Percentiles rank a stretch among this genome's conserved stretches.
These are phyloP conservation scores for Rhamphomyia laevipes DNA, from an alignment of 2,888 invertebrate species.

Conservation along the genomic window DNA sequence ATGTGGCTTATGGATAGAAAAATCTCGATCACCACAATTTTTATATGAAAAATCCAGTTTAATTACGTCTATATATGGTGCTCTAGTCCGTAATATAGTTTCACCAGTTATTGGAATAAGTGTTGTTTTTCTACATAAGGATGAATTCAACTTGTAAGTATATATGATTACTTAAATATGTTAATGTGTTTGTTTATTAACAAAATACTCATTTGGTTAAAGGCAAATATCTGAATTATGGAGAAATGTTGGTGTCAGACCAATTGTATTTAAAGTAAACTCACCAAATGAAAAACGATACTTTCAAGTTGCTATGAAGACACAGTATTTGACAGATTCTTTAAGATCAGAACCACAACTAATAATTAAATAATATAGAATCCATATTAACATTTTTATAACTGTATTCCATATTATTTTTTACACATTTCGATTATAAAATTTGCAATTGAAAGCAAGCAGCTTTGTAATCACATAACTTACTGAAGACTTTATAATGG, in stretches of 20 bases:
- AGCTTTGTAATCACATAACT: no score
- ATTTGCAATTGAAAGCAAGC: no score
- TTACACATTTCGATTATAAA: no score
- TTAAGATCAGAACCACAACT: conserved; percentile 37
- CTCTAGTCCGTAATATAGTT: conserved; percentile 35
- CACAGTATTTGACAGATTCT: conserved; percentile 37
- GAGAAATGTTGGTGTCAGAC: conserved; percentile 37
- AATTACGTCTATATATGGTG: conserved; percentile 36
- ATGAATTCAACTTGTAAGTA: conserved; percentile 36
- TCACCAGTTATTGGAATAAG: conserved; percentile 37
- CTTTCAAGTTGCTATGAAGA: conserved; percentile 38
- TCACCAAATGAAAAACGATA: conserved; percentile 39
- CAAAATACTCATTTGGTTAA: conserved; percentile 5
- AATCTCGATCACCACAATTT: conserved; percentile 26
- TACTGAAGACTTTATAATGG: no score
- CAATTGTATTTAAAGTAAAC: conserved; percentile 37
- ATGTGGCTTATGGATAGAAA: conserved; percentile 37
- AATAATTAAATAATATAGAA: conserved; percentile 29
- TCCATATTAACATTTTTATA: no score
- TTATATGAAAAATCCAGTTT: conserved; percentile 33
- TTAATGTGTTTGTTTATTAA: not conserved
- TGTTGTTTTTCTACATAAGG: conserved; percentile 35
- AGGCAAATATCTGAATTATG: conserved; percentile 37
- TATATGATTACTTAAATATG: not conserved
- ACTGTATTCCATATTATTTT: no score